These are phyloP conservation scores for Akabosia matsudoensis DNA, from an alignment of 1,140 invertebrate genomes.

Conservation along the genomic window DNA sequence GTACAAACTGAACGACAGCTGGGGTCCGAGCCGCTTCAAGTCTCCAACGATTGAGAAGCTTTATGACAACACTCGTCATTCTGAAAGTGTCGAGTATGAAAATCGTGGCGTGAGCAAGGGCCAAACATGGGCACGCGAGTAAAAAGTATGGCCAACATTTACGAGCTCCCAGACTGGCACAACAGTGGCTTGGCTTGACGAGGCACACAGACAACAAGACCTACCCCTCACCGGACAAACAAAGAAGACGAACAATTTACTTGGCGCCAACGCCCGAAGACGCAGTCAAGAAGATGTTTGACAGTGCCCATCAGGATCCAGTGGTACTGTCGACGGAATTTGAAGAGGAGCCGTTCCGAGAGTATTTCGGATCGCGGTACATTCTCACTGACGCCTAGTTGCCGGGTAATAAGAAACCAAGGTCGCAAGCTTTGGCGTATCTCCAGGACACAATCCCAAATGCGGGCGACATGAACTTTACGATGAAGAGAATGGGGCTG, in stretches of 20 bases:
- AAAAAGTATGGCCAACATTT: neutral
- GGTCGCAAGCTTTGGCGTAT: no score
- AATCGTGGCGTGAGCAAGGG: no score
- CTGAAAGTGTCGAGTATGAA: no score
- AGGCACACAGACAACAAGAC: neutral
- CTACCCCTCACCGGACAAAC: neutral
- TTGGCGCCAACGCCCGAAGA: neutral
- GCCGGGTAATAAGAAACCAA: no score
- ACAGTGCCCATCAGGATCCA: neutral
- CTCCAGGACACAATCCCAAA: no score
- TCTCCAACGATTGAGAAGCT: no score
- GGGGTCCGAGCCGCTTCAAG: no score
- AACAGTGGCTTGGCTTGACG: neutral
- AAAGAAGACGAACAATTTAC: neutral
- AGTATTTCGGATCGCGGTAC: neutral
- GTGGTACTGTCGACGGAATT: neutral
- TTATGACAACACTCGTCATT: no score
- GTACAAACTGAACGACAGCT: no score
- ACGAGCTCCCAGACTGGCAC: neutral
- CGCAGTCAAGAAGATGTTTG: neutral
- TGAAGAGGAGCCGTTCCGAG: neutral
- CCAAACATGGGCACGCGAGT: no score
- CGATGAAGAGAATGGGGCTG: neutral
- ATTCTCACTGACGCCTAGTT: neutral
- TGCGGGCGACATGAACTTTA: neutral